Percentiles rank a stretch among this genome's conserved stretches.
Conservation (phyloP, 2,113 vertebrate species). For the Tretioscincus oriximinensis region DNA sequence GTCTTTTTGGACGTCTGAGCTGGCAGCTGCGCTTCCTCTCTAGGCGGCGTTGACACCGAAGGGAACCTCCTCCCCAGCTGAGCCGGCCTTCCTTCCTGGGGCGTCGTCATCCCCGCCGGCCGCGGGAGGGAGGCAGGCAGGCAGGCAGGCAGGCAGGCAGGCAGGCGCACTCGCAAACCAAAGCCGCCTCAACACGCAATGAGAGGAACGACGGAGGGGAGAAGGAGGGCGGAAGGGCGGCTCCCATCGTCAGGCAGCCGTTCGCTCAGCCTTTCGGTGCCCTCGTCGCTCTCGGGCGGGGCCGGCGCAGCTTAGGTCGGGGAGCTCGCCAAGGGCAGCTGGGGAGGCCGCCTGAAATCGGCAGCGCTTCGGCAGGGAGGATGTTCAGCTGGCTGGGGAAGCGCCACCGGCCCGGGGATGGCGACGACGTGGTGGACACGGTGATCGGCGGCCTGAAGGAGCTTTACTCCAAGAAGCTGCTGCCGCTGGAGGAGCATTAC, state of each 20-base stretch:
- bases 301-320: background rate
- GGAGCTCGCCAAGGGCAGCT: fast-evolving
- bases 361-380: background rate
- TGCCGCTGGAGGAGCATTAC: slow-evolving; percentile 94
- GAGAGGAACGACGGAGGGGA: background rate
- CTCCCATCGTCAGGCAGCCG: background rate
- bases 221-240: background rate
- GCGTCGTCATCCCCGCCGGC: background rate
- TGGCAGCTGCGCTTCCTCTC: background rate
- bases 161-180: too few species aligned
- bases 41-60: background rate
- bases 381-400: slow-evolving; percentile 91
- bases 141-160: background rate
- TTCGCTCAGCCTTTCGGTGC: background rate
- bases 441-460: slow-evolving; percentile 89
- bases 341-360: background rate
- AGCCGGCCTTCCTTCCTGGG: background rate
- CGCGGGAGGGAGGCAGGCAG: background rate
- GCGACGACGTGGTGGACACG: slow-evolving; percentile 89
- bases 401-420: slow-evolving; percentile 67
- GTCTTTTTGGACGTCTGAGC: background rate
- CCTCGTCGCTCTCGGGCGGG: too few species aligned
- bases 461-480: slow-evolving; percentile 90
- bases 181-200: background rate
- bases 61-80: background rate